A percentile compares a stretch with the other conserved stretches of the same genome.
Evolutionary conservation across 2,797 vertebrate species (phyloP).

Genomic region (Poecilia velifera): DNA sequence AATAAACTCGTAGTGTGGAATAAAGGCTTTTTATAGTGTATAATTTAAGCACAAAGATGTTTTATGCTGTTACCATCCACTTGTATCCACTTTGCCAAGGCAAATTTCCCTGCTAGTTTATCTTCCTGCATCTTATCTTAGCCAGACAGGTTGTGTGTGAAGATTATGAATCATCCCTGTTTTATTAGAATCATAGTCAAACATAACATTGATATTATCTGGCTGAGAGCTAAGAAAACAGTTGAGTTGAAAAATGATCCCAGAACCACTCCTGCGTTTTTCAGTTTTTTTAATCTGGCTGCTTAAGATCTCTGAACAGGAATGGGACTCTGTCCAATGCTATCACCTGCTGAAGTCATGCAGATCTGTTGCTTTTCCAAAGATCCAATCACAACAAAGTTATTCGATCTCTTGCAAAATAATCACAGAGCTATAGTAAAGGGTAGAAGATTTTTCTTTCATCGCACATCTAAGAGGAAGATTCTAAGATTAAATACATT

Average conservation of each 20-base stretch:
- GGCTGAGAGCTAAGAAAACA: slow-evolving; percentile 5
- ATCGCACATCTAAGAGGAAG: not conserved
- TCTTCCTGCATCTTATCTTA: slow-evolving; percentile 41
- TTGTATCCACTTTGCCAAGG: slow-evolving; percentile 23
- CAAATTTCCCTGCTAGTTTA: slow-evolving; percentile 44
- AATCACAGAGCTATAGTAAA: not conserved
- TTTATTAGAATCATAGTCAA: slow-evolving; percentile 2
- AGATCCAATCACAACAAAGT: not conserved
- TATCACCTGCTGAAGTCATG: not conserved
- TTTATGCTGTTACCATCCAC: slow-evolving; percentile 32
- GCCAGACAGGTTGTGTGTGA: slow-evolving; percentile 34
- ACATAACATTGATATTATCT: slow-evolving; percentile 4
- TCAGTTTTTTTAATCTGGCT: not conserved
- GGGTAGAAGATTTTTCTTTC: not conserved
- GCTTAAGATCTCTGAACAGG: not conserved
- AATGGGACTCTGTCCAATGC: not conserved
- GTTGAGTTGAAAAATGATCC: slow-evolving; percentile 1
- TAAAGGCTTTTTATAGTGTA: slow-evolving; percentile 18
- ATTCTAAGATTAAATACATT: not conserved
- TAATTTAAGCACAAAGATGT: slow-evolving; percentile 16
- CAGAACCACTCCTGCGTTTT: not conserved
- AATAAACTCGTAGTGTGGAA: not conserved
- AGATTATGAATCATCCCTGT: slow-evolving; percentile 25
- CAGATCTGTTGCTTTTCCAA: not conserved
- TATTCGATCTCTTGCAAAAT: not conserved